Evolutionary conservation across 2,888 invertebrate genomes (phyloP), one percentile per base, ranked within the genome.

Genomic region (Drosophila villosipedis): DNA sequence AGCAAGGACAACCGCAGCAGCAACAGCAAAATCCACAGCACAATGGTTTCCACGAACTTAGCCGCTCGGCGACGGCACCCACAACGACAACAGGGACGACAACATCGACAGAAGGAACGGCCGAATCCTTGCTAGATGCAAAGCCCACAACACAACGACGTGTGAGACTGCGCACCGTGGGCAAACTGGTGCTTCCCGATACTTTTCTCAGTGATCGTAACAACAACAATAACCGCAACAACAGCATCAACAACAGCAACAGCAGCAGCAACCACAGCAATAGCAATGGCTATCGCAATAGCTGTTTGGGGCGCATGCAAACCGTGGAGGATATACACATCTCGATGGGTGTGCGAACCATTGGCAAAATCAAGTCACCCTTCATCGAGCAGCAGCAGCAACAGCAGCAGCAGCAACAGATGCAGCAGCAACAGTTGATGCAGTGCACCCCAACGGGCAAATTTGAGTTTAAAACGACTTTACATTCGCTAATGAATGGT

Each of bases 281-380:
- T 16, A 47, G 47, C 47, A 77, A 49, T n/a, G 14, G 50, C 4
- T 76, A 79, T 62, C 73, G 77, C 19, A 73, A 54, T 47, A 75
- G 70, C 25, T 79, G 76, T 31, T 4, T 73, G 25, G 73, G 57
- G 5, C 78, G 81, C 1, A 55, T 83, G 22, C 76, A 84, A 28
- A 84, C 68, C 0, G 7, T 78, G n/a, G 86, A 84, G 50, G 67
- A 84, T 7, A 59, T 89, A 7, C 78, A 80, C n/a, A 50, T 78
- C 12, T 61, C 80, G 7, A 62, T 85, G 61, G 70, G 65, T 1
- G 61, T 78, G 7, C 92, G 92, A 47, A 89, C 91, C 70, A 93
- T 93, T n/a, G 93, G 93, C 25, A 93, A 93, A 77, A 88, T 93
- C 41, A 93, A 93, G 69, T 93, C 93, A 1, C 92, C 92, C 1